Percentiles rank a stretch among this genome's conserved stretches.
phyloP scores from a whole-genome alignment of 1,140 invertebrate genomes.

The Cylas formicarius region DNA sequence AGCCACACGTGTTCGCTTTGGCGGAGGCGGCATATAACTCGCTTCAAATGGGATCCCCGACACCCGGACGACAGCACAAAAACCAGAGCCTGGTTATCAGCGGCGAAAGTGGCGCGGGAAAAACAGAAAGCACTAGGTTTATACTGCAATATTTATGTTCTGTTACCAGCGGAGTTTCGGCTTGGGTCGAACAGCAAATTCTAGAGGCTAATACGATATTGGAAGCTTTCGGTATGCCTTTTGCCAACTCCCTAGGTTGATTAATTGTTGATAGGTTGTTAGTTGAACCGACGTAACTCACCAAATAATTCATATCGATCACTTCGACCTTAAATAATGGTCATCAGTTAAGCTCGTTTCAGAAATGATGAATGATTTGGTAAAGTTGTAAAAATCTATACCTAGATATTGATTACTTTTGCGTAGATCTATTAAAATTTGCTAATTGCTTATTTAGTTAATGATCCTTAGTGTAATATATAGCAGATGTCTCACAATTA shows the following conservation, averaged over 20 bases:
- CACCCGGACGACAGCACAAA: conserved; percentile 16
- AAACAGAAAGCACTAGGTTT: conserved; percentile 94
- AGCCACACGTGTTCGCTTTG: conserved; percentile 85
- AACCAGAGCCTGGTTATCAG: conserved; percentile 92
- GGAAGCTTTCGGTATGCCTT: conserved; percentile 76
- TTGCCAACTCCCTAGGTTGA: conserved; percentile 2
- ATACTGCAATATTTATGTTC: conserved; percentile 92
- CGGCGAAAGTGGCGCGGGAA: conserved; percentile 96
- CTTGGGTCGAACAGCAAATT: conserved; percentile 92
- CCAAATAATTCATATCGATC: conserved; percentile 1
- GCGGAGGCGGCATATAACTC: conserved; percentile 82
- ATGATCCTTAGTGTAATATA: too few species aligned
- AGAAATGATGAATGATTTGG: too few species aligned
- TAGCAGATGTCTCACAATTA: too few species aligned
- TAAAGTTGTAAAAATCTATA: too few species aligned
- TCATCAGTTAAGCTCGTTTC: too few species aligned
- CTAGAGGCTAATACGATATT: conserved; percentile 89
- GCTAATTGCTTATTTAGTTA: too few species aligned
- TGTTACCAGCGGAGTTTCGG: conserved; percentile 81
- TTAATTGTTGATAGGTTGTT: conserved; percentile 1
- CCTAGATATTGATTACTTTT: too few species aligned
- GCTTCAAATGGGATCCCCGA: conserved; percentile 27
- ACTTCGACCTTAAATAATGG: not conserved
- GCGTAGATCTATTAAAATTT: too few species aligned
- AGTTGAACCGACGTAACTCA: not conserved